A percentile compares a stretch with the other conserved stretches of the same genome.
These are phyloP conservation scores for Lycopodina hypogea DNA, from an alignment of 37 sponge, comb jelly and placozoan genomes.

Conservation along the genomic window DNA sequence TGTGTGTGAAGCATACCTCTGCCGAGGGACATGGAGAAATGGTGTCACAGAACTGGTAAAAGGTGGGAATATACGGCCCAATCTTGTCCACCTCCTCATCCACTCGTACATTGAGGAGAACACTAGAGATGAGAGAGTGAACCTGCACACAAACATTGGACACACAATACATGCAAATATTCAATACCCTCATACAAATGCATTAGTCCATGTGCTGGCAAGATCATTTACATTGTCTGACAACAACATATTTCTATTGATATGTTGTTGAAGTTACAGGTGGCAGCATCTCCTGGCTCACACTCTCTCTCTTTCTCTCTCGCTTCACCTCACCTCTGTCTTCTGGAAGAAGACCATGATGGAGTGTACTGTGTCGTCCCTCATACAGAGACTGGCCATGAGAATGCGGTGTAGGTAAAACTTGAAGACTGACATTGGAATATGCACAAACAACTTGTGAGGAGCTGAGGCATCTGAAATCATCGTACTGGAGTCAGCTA, in stretches of 20 bases:
- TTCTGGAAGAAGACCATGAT: constrained; percentile 19
- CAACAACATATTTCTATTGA: no score
- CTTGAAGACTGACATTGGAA: constrained; percentile 39
- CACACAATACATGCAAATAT: background rate
- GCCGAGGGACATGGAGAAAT: constrained; percentile 13
- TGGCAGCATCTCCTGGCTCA: no score
- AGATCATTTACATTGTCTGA: no score
- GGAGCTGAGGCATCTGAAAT: background rate
- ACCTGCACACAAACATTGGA: background rate
- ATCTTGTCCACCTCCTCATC: background rate
- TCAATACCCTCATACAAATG: no score
- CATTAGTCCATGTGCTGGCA: no score
- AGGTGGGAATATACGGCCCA: constrained; percentile 50
- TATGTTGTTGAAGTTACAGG: background rate
- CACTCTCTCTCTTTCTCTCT: no score
- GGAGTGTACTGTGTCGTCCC: background rate
- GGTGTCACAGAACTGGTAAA: constrained; percentile 38
- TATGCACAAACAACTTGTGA: constrained; percentile 7
- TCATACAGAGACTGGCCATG: background rate
- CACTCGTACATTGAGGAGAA: background rate
- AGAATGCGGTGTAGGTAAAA: constrained; percentile 45
- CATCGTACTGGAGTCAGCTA: background rate
- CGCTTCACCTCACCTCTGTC: constrained; percentile 9
- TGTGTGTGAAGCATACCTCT: constrained; percentile 23
- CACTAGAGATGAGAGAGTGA: constrained; percentile 16